A percentile compares a stretch with the other conserved stretches of the same genome.
Evolutionary conservation across 2,113 vertebrate species (phyloP).

Genomic region (Poecilia latipinna): DNA sequence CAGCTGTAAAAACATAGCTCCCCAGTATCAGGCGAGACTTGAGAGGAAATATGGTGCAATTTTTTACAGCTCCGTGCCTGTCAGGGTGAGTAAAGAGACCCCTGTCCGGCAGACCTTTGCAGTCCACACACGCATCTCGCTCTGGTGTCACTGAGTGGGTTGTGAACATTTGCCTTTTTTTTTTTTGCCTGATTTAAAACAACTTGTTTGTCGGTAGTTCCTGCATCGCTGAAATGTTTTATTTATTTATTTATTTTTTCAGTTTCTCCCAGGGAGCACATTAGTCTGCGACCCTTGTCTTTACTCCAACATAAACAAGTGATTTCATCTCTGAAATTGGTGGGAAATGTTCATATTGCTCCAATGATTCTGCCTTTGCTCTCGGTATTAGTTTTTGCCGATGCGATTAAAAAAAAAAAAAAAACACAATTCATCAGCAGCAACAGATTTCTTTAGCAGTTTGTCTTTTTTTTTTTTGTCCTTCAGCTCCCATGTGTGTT

Average conservation of each 20-base stretch:
- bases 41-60: conserved; percentile 68
- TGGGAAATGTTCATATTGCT: neutral
- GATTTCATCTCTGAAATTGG: conserved; percentile 16
- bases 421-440: conserved; percentile 1
- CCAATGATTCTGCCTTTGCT: neutral
- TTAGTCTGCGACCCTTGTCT: conserved; percentile 42
- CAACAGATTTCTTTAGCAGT: conserved; percentile 18
- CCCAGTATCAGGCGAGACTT: conserved; percentile 61
- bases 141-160: conserved; percentile 35
- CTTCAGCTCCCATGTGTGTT: conserved; percentile 13
- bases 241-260: neutral
- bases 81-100: conserved; percentile 61
- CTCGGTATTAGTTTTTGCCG: neutral
- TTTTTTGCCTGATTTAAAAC: conserved; percentile 34
- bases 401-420: neutral
- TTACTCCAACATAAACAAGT: conserved; percentile 32
- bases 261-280: neutral
- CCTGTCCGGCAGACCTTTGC: conserved; percentile 55
- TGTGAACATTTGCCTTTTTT: conserved; percentile 47
- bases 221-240: neutral
- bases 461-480: conserved; percentile 8
- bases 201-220: conserved; percentile 24
- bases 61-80: conserved; percentile 63
- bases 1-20: conserved; percentile 69
- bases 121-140: conserved; percentile 28